Conservation (phyloP, 1,140 invertebrate species). For the Anadara kagoshimensis region DNA sequence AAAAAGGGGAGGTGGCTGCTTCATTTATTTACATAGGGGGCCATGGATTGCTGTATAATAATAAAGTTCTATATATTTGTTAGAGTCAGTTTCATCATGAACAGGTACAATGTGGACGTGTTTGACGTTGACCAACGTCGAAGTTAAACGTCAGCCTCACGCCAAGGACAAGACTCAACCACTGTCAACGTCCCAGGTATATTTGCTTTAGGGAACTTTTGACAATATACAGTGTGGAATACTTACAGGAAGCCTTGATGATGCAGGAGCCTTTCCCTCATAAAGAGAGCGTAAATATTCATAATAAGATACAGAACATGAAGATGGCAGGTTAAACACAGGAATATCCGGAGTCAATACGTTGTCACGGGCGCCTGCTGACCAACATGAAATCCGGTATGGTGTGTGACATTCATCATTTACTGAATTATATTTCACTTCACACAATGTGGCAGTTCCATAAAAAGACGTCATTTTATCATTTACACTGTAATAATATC, state of each 20-base stretch:
- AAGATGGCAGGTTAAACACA: conserved; percentile 23
- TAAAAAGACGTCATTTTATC: conserved; percentile 4
- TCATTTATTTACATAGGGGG: no score
- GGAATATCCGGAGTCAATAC: conserved; percentile 7
- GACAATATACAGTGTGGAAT: not conserved
- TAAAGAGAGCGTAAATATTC: conserved; percentile 31
- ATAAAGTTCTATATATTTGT: no score
- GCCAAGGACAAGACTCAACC: no score
- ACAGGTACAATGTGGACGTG: no score
- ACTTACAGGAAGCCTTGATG: conserved; percentile 16
- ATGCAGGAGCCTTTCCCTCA: conserved; percentile 14
- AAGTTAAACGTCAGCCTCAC: no score
- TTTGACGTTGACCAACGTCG: no score
- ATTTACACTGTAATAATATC: no score
- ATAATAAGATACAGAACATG: conserved; percentile 28
- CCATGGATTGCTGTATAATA: no score
- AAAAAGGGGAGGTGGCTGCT: no score
- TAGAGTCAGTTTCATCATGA: no score
- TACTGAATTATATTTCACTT: conserved; percentile 28
- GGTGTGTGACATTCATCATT: conserved; percentile 23
- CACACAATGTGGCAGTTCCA: conserved; percentile 38
- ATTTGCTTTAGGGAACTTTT: no score
- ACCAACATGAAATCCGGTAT: conserved; percentile 26
- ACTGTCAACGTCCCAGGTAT: no score
- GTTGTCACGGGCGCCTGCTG: conserved; percentile 3